These are phyloP conservation scores for Apodemus agrarius DNA, from an alignment of 2,797 vertebrate genomes.

Conservation along the genomic window DNA sequence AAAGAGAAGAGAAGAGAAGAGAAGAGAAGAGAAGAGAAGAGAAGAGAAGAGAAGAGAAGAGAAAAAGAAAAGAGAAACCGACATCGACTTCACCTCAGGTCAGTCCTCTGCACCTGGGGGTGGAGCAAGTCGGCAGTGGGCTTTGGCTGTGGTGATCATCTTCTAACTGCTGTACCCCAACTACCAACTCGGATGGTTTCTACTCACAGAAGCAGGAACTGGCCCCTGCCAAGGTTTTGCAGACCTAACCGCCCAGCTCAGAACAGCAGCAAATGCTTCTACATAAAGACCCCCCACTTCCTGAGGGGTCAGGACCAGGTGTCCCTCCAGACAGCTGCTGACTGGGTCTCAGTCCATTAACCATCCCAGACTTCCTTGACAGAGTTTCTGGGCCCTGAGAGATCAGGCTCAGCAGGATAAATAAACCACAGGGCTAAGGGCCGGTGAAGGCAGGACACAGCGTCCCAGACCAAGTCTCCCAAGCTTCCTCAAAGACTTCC, in stretches of 20 bases:
- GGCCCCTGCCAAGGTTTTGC: not conserved
- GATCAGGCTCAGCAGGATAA: not conserved
- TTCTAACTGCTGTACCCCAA: not conserved
- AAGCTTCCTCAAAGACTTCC: not conserved
- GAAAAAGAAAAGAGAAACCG: not conserved
- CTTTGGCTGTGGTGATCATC: not conserved
- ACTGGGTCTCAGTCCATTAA: slow-evolving; percentile 76
- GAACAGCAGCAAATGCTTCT: slow-evolving; percentile 4
- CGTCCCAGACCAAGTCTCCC: not conserved
- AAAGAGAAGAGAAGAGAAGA: not conserved
- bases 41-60: no score
- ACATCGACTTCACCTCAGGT: not conserved
- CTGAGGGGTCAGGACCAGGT: slow-evolving; percentile 67
- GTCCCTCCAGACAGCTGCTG: slow-evolving; percentile 61
- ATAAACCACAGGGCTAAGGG: not conserved
- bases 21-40: not conserved
- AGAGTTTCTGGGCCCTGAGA: slow-evolving; percentile 77
- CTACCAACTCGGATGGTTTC: not conserved
- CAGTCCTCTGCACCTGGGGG: no score
- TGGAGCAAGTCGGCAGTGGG: not conserved
- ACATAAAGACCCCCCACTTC: slow-evolving; percentile 52
- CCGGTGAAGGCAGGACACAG: not conserved
- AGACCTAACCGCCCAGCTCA: not conserved
- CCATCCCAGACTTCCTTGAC: slow-evolving; percentile 78
- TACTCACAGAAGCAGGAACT: not conserved